phyloP scores from a whole-genome alignment of 1,140 invertebrate species.

The Wiebesia pumilae region DNA sequence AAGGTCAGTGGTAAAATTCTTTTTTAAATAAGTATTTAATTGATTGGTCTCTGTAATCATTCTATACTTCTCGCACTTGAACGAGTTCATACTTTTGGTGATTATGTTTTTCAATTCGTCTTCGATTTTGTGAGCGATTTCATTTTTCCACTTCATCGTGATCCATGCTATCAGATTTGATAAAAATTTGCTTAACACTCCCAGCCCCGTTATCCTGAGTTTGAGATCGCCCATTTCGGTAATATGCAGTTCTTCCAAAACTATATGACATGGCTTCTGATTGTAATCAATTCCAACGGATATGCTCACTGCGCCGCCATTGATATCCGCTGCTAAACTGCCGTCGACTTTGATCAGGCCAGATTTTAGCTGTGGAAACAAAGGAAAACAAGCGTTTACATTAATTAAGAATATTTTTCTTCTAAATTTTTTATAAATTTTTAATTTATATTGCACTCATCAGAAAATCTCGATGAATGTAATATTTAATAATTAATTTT shows the following conservation, averaged over 20 bases:
- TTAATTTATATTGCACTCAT: too few relatives aligned
- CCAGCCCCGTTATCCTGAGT: slow-evolving; percentile 52
- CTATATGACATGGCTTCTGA: slow-evolving; percentile 48
- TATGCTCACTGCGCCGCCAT: slow-evolving; percentile 48
- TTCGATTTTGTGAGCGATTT: slow-evolving; percentile 41
- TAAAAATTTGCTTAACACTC: slow-evolving; percentile 31
- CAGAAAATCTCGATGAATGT: too few relatives aligned
- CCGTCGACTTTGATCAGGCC: slow-evolving; percentile 55
- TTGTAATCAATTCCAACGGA: slow-evolving; percentile 54
- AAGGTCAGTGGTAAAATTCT: too few relatives aligned
- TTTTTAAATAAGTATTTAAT: neutral
- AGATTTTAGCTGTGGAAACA: slow-evolving; percentile 54
- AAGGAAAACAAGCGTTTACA: too few relatives aligned
- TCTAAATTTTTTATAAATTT: too few relatives aligned
- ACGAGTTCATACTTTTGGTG: neutral
- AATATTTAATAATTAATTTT: too few relatives aligned
- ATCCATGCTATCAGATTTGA: slow-evolving; percentile 51
- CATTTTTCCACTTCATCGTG: slow-evolving; percentile 48
- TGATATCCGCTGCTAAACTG: slow-evolving; percentile 50
- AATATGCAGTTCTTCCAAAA: slow-evolving; percentile 43
- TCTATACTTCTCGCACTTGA: slow-evolving; percentile 45
- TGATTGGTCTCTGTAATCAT: too few relatives aligned
- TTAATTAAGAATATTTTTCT: too few relatives aligned
- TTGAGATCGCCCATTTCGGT: slow-evolving; percentile 48
- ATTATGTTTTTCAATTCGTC: slow-evolving; percentile 11